A percentile compares a stretch with the other conserved stretches of the same genome.
These are phyloP conservation scores for Pionites leucogaster DNA, from an alignment of 2,113 vertebrate genomes.

Conservation along the genomic window DNA sequence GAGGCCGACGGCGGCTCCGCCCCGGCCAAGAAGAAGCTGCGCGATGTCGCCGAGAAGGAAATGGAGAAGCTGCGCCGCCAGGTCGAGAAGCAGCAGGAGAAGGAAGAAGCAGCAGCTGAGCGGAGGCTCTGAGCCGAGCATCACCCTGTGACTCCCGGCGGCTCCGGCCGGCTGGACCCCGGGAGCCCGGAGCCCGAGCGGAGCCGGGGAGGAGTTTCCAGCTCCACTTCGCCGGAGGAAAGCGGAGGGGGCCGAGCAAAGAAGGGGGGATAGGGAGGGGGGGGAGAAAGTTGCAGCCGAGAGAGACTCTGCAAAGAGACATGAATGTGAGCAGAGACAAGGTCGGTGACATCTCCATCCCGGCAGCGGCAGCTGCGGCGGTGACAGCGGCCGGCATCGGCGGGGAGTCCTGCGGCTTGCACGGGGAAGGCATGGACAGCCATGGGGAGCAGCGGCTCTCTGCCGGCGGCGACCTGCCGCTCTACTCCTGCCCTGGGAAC, in stretches of 20 bases:
- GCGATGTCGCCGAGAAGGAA: no score
- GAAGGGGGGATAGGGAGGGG: neutral
- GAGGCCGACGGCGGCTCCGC: no score
- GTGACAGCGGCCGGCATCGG: slow-evolving; percentile 59
- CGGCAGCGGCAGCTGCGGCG: slow-evolving; percentile 42
- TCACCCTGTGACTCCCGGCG: slow-evolving; percentile 59
- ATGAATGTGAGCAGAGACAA: slow-evolving; percentile 82
- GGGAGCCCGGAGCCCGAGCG: neutral
- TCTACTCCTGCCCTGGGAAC: slow-evolving; percentile 74
- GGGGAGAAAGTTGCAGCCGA: neutral
- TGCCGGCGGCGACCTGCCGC: slow-evolving; percentile 61
- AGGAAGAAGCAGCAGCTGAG: slow-evolving; percentile 66
- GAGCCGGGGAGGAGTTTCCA: slow-evolving; percentile 40
- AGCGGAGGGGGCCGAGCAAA: neutral
- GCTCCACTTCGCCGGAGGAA: slow-evolving; percentile 36
- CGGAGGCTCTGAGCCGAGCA: slow-evolving; percentile 61
- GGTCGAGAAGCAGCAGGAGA: no score
- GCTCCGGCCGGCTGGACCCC: neutral
- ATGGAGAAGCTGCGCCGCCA: no score
- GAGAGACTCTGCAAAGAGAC: slow-evolving; percentile 39
- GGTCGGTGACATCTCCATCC: slow-evolving; percentile 78
- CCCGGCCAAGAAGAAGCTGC: no score
- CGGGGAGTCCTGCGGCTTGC: slow-evolving; percentile 62
- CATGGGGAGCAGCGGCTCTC: slow-evolving; percentile 75
- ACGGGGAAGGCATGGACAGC: slow-evolving; percentile 75